A percentile compares a stretch with the other conserved stretches of the same genome.
Evolutionary conservation across 2,113 vertebrate genomes (phyloP).

Genomic region (Aplodontia rufa): DNA sequence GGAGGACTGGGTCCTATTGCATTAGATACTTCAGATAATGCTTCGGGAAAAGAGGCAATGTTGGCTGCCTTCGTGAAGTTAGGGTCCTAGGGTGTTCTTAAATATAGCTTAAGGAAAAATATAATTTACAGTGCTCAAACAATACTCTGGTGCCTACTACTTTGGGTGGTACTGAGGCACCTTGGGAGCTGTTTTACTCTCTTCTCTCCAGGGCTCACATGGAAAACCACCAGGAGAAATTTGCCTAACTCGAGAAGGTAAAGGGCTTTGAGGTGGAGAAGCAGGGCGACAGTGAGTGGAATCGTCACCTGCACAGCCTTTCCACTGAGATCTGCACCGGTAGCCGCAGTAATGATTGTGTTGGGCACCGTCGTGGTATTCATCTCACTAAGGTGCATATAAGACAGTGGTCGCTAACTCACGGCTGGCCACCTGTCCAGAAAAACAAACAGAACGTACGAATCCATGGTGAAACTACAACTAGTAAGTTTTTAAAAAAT

Average conservation of each 20-base stretch:
- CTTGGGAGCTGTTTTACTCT: background rate
- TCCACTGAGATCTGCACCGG: slow-evolving; percentile 90
- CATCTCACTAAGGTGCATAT: slow-evolving; percentile 88
- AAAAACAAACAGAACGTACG: background rate
- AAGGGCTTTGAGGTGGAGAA: background rate
- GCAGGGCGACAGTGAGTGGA: background rate
- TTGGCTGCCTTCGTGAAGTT: background rate
- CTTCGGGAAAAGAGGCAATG: background rate
- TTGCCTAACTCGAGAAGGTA: background rate
- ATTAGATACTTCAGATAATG: background rate
- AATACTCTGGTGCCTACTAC: background rate
- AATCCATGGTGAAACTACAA: background rate
- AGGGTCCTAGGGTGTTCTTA: background rate
- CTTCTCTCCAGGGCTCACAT: background rate
- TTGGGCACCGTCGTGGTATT: slow-evolving; percentile 89
- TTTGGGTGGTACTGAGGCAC: background rate
- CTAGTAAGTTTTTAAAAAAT: background rate
- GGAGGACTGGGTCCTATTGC: background rate
- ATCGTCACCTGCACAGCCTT: slow-evolving; percentile 89
- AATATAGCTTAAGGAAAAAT: background rate
- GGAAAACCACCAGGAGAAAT: background rate
- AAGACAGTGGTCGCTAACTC: slow-evolving; percentile 86
- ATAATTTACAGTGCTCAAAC: background rate
- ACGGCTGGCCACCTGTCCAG: slow-evolving; percentile 87
- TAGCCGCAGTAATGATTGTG: slow-evolving; percentile 84